Base-by-base conservation (phyloP, 2,797 vertebrate species). In the Remorina albescens region DNA sequence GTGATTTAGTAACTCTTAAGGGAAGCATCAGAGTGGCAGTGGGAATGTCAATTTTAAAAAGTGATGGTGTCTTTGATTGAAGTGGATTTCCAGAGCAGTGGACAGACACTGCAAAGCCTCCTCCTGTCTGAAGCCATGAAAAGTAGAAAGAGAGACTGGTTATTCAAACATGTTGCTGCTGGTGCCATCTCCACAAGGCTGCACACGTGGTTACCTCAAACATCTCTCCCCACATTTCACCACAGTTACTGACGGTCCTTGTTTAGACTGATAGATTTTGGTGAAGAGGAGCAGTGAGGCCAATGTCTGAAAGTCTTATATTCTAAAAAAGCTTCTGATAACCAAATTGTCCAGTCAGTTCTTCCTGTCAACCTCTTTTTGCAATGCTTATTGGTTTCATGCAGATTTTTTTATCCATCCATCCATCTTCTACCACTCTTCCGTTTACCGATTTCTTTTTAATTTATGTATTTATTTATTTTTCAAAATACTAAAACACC, bases 1-100 rank as follows among this genome's bases (percentile, higher is more conserved):
- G 68, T 41, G 49, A 78, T 56, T 57, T 64, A 65, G 61, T 67
- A 80, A 84, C 83, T 83, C 76, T 82, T 63, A 86, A 80, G 64
- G 64, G 42, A 67, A 62, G 66, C 53, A 42, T 77, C 61, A 64
- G 56, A 79, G 69, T 55, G 59, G 71, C 70, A 72, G 58, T 4
- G 8, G 71, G 18, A 68, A 69, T 81, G 66, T 76, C 62, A 68
- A 76, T 83, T 76, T 80, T 74, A 74, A 74, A 77, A 83, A 84
- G 50, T 57, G 13, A 81, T 68, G 41, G 32, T 46, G 8, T 5
- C 8, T 70, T 85, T 76, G 42, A 75, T 39, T 61, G 82, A 67
- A 54, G 62, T 65, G 56, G 67, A 71, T 74, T 75, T 74, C 50
- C 54, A 71, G 67, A 69, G 13, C 37, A 28, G 64, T 51, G 46